Evolutionary conservation across 1,140 invertebrate species (phyloP).

Genomic region (Paracyclopina nana): DNA sequence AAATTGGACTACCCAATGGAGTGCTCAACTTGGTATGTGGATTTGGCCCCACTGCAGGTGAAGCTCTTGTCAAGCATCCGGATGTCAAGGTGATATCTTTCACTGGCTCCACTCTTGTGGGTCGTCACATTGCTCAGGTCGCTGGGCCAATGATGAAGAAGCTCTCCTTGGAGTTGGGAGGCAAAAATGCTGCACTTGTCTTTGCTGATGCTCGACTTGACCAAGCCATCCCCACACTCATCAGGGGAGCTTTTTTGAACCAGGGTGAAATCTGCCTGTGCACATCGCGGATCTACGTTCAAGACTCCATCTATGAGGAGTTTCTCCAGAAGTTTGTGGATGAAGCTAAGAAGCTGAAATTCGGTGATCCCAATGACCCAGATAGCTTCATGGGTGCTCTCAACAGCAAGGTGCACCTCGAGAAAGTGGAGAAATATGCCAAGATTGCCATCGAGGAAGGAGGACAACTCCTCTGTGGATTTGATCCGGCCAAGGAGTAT

Average conservation of each 20-base stretch:
- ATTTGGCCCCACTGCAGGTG: constrained; percentile 30
- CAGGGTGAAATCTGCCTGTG: constrained; percentile 39
- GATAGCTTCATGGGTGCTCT: constrained; percentile 31
- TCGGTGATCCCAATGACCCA: constrained; percentile 30
- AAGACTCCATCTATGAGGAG: constrained; percentile 28
- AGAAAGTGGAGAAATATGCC: constrained; percentile 33
- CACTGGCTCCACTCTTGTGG: constrained; percentile 36
- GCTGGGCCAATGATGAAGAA: constrained; percentile 33
- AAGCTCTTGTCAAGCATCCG: constrained; percentile 32
- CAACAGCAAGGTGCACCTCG: constrained; percentile 29
- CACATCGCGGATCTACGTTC: constrained; percentile 36
- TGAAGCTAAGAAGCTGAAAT: constrained; percentile 29
- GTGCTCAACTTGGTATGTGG: constrained; percentile 41
- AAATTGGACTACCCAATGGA: constrained; percentile 33
- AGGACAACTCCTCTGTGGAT: constrained; percentile 22
- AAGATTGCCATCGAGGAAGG: constrained; percentile 24
- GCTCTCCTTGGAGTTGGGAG: constrained; percentile 38
- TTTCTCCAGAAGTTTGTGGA: constrained; percentile 32
- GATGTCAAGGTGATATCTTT: constrained; percentile 32
- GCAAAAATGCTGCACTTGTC: constrained; percentile 38
- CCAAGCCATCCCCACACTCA: constrained; percentile 28
- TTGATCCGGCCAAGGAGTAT: constrained; percentile 21
- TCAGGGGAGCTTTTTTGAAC: constrained; percentile 36
- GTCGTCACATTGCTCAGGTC: constrained; percentile 28
- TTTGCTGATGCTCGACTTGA: constrained; percentile 33